phyloP scores from a whole-genome alignment of 2,113 vertebrate species.

The Xenotilapia leptura region DNA sequence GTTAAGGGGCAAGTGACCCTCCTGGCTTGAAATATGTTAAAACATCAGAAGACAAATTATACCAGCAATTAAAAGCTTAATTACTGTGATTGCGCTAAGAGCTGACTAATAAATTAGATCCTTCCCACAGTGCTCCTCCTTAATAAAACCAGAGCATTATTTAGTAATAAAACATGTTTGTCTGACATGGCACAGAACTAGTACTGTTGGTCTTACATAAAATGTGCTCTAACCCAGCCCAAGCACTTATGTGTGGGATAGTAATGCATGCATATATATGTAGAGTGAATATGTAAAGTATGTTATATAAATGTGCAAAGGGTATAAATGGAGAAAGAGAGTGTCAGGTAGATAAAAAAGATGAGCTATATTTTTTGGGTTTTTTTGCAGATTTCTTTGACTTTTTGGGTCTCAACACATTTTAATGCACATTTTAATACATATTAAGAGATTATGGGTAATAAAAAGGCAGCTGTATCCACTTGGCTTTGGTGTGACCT shows the following conservation, averaged over 20 bases:
- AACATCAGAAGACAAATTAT: not conserved
- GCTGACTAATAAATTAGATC: conserved; percentile 6
- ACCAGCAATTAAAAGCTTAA: conserved; percentile 27
- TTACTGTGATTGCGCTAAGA: not conserved
- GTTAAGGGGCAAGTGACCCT: not conserved
- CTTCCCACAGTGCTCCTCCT: not conserved
- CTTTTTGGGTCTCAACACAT: not conserved
- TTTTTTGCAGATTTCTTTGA: not conserved
- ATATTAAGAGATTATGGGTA: not conserved
- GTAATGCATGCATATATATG: conserved; percentile 20
- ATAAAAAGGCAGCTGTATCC: not conserved
- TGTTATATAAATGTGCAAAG: not conserved
- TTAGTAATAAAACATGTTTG: not conserved
- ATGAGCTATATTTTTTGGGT: rapidly evolving
- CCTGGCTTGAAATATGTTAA: not conserved
- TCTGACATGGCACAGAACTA: not conserved
- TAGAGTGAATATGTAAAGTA: not conserved
- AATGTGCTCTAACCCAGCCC: conserved; percentile 6
- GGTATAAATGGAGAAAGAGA: not conserved
- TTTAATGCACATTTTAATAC: not conserved
- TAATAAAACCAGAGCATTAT: not conserved
- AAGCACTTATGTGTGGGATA: conserved; percentile 23
- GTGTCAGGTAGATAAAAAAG: not conserved
- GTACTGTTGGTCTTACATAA: conserved; percentile 26
- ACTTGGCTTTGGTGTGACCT: conserved; percentile 21